Conservation (phyloP, 2,888 invertebrate genomes). For the Neoscelio sp. region DNA sequence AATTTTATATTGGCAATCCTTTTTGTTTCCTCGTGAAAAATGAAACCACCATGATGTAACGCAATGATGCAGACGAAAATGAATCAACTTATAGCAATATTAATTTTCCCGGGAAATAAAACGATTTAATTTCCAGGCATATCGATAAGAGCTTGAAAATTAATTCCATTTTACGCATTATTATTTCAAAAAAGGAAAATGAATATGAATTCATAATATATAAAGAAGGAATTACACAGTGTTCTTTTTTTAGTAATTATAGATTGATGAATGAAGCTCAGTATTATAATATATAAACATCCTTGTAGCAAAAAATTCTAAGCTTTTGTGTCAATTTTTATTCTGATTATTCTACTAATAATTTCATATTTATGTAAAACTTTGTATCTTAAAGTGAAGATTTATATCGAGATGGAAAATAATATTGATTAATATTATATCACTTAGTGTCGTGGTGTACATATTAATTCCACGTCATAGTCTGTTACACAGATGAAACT, state of each 20-base stretch:
- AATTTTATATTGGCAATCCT: too few relatives aligned
- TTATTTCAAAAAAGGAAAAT: conserved; percentile 2
- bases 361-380: too few relatives aligned
- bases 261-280: too few relatives aligned
- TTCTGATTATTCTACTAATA: too few relatives aligned
- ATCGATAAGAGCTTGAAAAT: conserved; percentile 13
- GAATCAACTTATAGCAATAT: conserved; percentile 3
- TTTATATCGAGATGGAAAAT: conserved; percentile 17
- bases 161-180: conserved; percentile 9
- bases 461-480: conserved; percentile 24
- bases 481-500: neutral
- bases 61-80: neutral
- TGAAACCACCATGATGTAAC: neutral
- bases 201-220: too few relatives aligned
- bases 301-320: too few relatives aligned
- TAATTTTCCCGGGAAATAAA: conserved; percentile 3
- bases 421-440: conserved; percentile 45
- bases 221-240: too few relatives aligned
- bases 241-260: too few relatives aligned
- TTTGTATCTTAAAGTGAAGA: too few relatives aligned
- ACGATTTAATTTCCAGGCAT: conserved; percentile 5
- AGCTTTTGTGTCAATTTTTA: too few relatives aligned
- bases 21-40: neutral
- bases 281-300: too few relatives aligned
- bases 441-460: conserved; percentile 14